Percentiles rank a stretch among this genome's conserved stretches.
phyloP scores from a whole-genome alignment of 2,797 vertebrate species.

The Gambelia wislizenii region DNA sequence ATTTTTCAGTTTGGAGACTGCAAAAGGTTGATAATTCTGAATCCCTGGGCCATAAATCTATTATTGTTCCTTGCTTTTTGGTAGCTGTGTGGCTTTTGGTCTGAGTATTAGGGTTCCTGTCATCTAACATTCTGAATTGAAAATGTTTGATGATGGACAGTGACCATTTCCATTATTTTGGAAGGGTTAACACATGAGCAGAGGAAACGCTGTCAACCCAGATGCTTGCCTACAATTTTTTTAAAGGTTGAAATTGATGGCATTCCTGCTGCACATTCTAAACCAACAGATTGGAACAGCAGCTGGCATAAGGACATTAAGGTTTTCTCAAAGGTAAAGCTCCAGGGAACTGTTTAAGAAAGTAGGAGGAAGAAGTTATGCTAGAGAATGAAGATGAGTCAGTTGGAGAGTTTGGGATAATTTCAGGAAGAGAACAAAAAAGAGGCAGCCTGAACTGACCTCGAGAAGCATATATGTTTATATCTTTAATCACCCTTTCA shows the following conservation, averaged over 20 bases:
- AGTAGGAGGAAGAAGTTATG: conserved; percentile 13
- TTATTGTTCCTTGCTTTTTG: conserved; percentile 11
- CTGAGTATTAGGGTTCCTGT: neutral
- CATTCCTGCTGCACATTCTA: neutral
- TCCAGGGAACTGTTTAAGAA: conserved; percentile 31
- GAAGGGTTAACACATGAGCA: conserved; percentile 19
- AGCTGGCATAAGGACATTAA: neutral
- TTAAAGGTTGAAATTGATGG: neutral
- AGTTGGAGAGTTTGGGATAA: neutral
- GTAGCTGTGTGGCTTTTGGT: rapidly evolving
- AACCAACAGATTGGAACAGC: conserved; percentile 31
- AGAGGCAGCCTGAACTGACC: neutral
- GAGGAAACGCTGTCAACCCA: conserved; percentile 4
- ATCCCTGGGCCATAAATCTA: neutral
- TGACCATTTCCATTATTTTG: conserved; percentile 31
- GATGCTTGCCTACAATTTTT: neutral
- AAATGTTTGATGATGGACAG: conserved; percentile 5
- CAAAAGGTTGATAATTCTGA: neutral
- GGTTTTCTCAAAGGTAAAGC: conserved; percentile 41
- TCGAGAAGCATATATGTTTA: neutral
- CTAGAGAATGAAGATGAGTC: neutral
- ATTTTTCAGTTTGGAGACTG: neutral
- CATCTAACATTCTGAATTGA: conserved; percentile 7
- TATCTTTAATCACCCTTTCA: neutral
- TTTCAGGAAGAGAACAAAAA: neutral